Conservation (phyloP, 2,888 invertebrate species). For the Xylota sylvarum region DNA sequence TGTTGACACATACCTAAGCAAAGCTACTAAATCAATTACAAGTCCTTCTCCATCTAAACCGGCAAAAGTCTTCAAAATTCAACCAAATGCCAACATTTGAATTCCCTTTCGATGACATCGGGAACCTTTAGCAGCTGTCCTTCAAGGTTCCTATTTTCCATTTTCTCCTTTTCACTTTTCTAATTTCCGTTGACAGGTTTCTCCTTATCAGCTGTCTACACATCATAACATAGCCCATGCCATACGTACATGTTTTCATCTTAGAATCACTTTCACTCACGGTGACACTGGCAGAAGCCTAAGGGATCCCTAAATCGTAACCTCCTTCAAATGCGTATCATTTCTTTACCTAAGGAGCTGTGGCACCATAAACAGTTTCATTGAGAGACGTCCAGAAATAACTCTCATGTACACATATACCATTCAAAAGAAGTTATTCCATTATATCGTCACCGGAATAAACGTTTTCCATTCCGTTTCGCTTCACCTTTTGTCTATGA, state of each 20-base stretch:
- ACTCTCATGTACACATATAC: neutral
- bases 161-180: slow-evolving; percentile 35
- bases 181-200: slow-evolving; percentile 39
- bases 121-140: neutral
- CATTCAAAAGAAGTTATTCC: slow-evolving; percentile 6
- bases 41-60: too few relatives aligned
- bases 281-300: neutral
- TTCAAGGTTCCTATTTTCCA: neutral
- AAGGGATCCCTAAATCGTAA: neutral
- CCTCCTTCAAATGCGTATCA: neutral
- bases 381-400: slow-evolving; percentile 7
- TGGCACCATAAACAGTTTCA: neutral
- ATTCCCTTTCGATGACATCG: neutral
- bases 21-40: too few relatives aligned
- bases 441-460: slow-evolving; percentile 12
- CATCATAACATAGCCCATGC: neutral
- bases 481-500: neutral
- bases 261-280: slow-evolving; percentile 1
- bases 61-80: neutral
- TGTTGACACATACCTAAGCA: too few relatives aligned
- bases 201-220: slow-evolving; percentile 15
- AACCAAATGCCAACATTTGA: neutral
- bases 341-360: slow-evolving; percentile 19
- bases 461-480: neutral
- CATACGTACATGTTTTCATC: neutral